A percentile compares a stretch with the other conserved stretches of the same genome.
phyloP scores from a whole-genome alignment of 1,140 invertebrate genomes.

The Cyrtorhinus lividipennis region DNA sequence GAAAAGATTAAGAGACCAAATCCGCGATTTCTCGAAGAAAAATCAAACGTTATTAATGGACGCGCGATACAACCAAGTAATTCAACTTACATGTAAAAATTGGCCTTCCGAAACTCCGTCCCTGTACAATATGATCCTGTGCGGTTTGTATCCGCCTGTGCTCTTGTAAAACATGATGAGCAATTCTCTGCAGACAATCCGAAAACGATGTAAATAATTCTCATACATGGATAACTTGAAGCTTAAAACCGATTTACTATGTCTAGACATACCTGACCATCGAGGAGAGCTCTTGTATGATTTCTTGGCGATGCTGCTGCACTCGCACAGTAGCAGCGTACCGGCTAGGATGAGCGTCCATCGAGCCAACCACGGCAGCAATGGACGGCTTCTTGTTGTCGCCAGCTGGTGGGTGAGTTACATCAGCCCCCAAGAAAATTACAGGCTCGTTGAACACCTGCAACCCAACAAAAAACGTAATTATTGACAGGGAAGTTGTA shows the following conservation, averaged over 20 bases:
- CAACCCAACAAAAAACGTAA: no score
- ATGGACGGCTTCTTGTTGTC: slow-evolving; percentile 98
- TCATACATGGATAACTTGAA: background rate
- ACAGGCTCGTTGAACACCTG: slow-evolving; percentile 97
- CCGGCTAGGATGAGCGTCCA: slow-evolving; percentile 98
- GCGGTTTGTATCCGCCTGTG: slow-evolving; percentile 87
- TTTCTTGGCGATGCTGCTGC: slow-evolving; percentile 96
- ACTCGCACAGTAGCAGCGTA: slow-evolving; percentile 98
- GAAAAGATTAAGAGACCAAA: no score
- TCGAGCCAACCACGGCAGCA: slow-evolving; percentile 95
- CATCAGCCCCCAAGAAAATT: slow-evolving; percentile 98
- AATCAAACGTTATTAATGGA: no score
- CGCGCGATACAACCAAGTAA: no score
- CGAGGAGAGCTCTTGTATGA: slow-evolving; percentile 94
- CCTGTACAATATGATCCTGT: slow-evolving; percentile 90
- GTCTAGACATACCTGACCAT: slow-evolving; percentile 79
- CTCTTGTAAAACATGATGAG: slow-evolving; percentile 95
- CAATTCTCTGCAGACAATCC: slow-evolving; percentile 45
- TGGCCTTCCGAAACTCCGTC: slow-evolving; percentile 94
- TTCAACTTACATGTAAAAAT: slow-evolving; percentile 41
- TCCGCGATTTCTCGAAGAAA: slow-evolving; percentile 42
- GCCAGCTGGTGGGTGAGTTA: slow-evolving; percentile 97
- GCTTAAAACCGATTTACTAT: no score
- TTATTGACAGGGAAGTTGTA: no score
- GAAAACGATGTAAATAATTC: background rate